These are phyloP conservation scores for Rafetus swinhoei DNA, from an alignment of 2,113 vertebrate genomes.

Conservation along the genomic window DNA sequence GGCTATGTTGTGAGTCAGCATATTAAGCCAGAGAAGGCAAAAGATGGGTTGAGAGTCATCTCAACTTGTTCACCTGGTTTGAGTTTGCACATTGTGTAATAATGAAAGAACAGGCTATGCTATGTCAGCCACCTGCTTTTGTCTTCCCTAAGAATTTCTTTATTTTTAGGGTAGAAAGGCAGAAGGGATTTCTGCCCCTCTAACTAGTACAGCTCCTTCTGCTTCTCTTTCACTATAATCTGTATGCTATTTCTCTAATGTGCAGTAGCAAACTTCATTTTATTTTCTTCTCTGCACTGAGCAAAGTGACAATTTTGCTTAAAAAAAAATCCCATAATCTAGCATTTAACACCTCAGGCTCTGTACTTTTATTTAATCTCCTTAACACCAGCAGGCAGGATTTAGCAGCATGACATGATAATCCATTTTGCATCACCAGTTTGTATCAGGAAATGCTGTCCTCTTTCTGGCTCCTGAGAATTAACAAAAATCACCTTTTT, in stretches of 20 bases:
- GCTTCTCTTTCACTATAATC: neutral
- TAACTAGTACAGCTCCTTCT: neutral
- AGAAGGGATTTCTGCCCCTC: neutral
- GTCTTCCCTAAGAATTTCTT: accelerated
- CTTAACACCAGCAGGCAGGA: slow-evolving; percentile 27
- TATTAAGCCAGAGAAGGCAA: neutral
- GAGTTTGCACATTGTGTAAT: neutral
- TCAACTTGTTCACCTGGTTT: neutral
- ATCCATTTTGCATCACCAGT: slow-evolving; percentile 44
- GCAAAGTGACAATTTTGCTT: neutral
- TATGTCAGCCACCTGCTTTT: neutral
- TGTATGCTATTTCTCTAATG: neutral
- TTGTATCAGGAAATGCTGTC: slow-evolving; percentile 21
- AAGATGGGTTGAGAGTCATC: neutral
- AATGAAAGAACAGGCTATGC: neutral
- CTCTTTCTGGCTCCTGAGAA: neutral
- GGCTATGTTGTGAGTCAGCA: neutral
- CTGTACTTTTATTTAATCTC: slow-evolving; percentile 10
- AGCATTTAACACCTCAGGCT: slow-evolving; percentile 9
- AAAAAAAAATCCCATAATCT: neutral
- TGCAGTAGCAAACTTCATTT: neutral
- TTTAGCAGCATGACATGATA: slow-evolving; percentile 33
- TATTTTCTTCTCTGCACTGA: neutral
- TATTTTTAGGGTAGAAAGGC: neutral
- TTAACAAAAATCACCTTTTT: neutral